phyloP scores from a whole-genome alignment of 2,888 invertebrate genomes.

The Plagodis pulveraria region DNA sequence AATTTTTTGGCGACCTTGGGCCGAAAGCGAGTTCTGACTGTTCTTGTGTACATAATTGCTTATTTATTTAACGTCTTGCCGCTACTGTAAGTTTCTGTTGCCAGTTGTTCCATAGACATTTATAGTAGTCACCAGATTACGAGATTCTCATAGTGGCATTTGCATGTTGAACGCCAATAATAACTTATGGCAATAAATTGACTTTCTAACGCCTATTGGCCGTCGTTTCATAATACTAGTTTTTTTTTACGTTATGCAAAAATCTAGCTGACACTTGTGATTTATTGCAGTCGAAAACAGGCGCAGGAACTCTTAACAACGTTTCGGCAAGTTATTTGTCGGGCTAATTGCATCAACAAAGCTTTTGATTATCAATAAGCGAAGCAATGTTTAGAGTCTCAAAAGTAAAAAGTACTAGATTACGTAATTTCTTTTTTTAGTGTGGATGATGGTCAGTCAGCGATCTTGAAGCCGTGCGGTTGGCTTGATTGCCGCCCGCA shows the following conservation, averaged over 20 bases:
- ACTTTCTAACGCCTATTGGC: slow-evolving; percentile 22
- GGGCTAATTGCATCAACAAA: slow-evolving; percentile 15
- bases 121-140: slow-evolving; percentile 9
- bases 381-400: slow-evolving; percentile 10
- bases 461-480: slow-evolving; percentile 35
- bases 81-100: slow-evolving; percentile 29
- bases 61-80: slow-evolving; percentile 45
- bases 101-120: slow-evolving; percentile 8
- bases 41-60: slow-evolving; percentile 43
- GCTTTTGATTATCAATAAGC: slow-evolving; percentile 14
- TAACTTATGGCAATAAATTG: slow-evolving; percentile 15
- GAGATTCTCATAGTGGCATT: slow-evolving; percentile 19
- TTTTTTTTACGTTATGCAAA: neutral
- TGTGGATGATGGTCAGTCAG: too few species aligned
- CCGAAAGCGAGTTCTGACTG: slow-evolving; percentile 47
- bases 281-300: neutral
- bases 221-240: slow-evolving; percentile 10
- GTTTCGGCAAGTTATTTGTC: neutral
- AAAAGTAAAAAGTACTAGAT: slow-evolving; percentile 13
- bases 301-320: too few species aligned
- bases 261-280: neutral
- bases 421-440: slow-evolving; percentile 21
- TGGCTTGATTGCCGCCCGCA: slow-evolving; percentile 35
- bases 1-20: slow-evolving; percentile 55
- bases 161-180: slow-evolving; percentile 27